These are phyloP conservation scores for Enteromius radiatus DNA, from an alignment of 2,797 vertebrate genomes.

Conservation along the genomic window DNA sequence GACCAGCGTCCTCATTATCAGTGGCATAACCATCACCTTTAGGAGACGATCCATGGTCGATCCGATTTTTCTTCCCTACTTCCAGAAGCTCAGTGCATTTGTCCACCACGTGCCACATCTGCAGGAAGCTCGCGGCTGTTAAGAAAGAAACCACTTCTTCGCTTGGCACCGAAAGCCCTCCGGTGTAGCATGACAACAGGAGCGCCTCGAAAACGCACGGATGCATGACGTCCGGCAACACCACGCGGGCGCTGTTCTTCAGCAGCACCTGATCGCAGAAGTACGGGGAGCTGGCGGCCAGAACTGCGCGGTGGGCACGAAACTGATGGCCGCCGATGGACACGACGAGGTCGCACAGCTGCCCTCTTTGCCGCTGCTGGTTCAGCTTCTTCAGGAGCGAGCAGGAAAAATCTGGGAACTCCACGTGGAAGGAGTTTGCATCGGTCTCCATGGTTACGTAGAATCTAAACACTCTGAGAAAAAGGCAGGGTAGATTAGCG, in stretches of 20 bases:
- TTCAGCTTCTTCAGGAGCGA: conserved; percentile 87
- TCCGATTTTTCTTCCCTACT: conserved; percentile 69
- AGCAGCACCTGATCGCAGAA: conserved; percentile 89
- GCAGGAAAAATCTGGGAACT: conserved; percentile 88
- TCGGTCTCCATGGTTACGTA: conserved; percentile 84
- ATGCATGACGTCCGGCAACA: conserved; percentile 88
- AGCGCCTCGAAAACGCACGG: conserved; percentile 87
- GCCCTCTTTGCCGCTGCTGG: conserved; percentile 86
- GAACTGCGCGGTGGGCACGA: conserved; percentile 86
- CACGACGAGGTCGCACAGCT: conserved; percentile 87
- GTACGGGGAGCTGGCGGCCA: conserved; percentile 88
- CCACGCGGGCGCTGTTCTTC: conserved; percentile 85
- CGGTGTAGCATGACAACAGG: conserved; percentile 85
- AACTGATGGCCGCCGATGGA: conserved; percentile 87
- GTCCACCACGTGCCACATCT: conserved; percentile 91
- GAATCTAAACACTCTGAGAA: conserved; percentile 70
- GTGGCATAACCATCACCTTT: conserved; percentile 82
- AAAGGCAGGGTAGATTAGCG: conserved; percentile 27
- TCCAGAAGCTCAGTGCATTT: conserved; percentile 87
- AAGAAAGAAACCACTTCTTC: conserved; percentile 86
- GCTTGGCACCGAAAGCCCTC: conserved; percentile 81
- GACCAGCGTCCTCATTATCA: conserved; percentile 71
- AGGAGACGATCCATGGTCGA: conserved; percentile 78
- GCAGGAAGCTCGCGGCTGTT: conserved; percentile 88
- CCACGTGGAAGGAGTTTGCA: conserved; percentile 84